phyloP scores from a whole-genome alignment of 2,888 invertebrate genomes.

The Drosophila parthenogenetica region DNA sequence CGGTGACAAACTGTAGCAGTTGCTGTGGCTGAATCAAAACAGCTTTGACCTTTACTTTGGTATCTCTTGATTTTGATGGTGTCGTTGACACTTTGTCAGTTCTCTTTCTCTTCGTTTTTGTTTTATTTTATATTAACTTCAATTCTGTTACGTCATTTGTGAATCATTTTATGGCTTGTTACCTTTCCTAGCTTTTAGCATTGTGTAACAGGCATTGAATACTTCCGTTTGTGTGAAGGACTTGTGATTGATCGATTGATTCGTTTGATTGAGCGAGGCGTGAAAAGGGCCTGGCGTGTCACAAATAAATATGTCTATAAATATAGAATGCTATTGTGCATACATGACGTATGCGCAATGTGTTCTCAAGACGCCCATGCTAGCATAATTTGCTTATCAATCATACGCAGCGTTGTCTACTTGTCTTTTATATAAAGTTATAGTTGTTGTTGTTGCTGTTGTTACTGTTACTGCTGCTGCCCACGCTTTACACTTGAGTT shows the following conservation, averaged over 20 bases:
- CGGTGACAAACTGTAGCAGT: constrained; percentile 48
- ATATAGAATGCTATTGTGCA: constrained; percentile 27
- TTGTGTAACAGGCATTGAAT: constrained; percentile 25
- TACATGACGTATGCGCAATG: constrained; percentile 57
- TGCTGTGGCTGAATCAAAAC: constrained; percentile 29
- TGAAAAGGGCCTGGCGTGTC: constrained; percentile 54
- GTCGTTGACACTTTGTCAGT: constrained; percentile 68
- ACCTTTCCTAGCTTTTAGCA: constrained; percentile 21
- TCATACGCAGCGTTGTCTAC: constrained; percentile 68
- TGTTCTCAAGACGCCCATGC: constrained; percentile 41
- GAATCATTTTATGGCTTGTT: constrained; percentile 56
- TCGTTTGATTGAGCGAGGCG: constrained; percentile 41
- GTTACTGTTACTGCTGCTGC: constrained; percentile 13
- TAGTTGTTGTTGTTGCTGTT: not conserved
- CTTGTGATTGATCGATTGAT: constrained; percentile 51
- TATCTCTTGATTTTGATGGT: constrained; percentile 48
- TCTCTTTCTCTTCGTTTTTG: not conserved
- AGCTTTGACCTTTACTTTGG: constrained; percentile 68
- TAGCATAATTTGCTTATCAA: constrained; percentile 71
- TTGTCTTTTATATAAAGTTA: constrained; percentile 3
- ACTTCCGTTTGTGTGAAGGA: constrained; percentile 71
- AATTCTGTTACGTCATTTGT: constrained; percentile 67
- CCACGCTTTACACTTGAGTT: constrained; percentile 53
- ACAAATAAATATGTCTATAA: constrained; percentile 6
- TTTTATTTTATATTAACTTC: constrained; percentile 40